Conservation (phyloP, 2,888 invertebrate genomes). For the Nomada ruficornis region DNA sequence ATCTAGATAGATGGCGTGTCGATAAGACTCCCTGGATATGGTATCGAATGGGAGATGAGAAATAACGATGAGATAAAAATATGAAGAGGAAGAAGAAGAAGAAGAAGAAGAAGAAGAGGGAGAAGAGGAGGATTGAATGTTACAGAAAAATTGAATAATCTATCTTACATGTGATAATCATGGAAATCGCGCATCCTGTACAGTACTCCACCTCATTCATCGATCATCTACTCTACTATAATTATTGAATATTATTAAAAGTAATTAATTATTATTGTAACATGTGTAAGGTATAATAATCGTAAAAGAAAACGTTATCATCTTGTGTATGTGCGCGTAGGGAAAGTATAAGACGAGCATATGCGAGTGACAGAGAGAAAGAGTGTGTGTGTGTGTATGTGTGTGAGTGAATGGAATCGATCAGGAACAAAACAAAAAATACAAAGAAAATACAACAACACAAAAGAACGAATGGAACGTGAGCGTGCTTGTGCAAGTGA, state of each 20-base stretch:
- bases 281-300: slow-evolving; percentile 77
- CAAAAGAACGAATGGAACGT: slow-evolving; percentile 63
- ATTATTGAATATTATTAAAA: slow-evolving; percentile 82
- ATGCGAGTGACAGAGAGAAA: slow-evolving; percentile 27
- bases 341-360: slow-evolving; percentile 34
- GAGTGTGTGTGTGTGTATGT: not conserved
- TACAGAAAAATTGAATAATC: slow-evolving; percentile 86
- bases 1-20: slow-evolving; percentile 48
- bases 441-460: slow-evolving; percentile 19
- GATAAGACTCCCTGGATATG: not conserved
- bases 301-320: slow-evolving; percentile 73
- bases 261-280: slow-evolving; percentile 82
- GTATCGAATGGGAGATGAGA: not conserved
- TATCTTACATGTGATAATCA: slow-evolving; percentile 88
- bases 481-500: slow-evolving; percentile 75
- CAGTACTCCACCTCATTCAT: slow-evolving; percentile 88
- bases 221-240: slow-evolving; percentile 87
- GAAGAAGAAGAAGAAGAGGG: slow-evolving; percentile 24
- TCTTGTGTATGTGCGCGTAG: slow-evolving; percentile 71
- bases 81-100: slow-evolving; percentile 2
- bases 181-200: slow-evolving; percentile 86
- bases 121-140: slow-evolving; percentile 66
- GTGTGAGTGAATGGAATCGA: slow-evolving; percentile 36
- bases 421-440: slow-evolving; percentile 38
- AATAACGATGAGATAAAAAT: not conserved